Conservation (phyloP, 2,888 invertebrate species). For the Miltochrista miniata region DNA sequence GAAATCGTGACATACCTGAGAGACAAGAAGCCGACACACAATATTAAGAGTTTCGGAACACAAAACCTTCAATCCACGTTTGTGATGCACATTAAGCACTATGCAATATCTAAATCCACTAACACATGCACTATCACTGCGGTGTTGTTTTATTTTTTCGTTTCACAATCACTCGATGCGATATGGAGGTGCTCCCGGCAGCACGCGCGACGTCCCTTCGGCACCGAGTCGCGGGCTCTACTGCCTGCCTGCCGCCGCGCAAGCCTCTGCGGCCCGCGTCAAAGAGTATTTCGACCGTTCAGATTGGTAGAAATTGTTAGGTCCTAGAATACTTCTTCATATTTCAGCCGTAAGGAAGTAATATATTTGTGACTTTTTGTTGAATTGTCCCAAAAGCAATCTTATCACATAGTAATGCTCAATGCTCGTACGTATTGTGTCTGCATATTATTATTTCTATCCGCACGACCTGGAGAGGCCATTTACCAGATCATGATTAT, state of each 20-base stretch:
- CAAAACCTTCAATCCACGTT: slow-evolving; percentile 47
- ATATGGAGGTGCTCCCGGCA: slow-evolving; percentile 31
- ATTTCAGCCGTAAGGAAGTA: too few species aligned
- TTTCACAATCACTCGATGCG: slow-evolving; percentile 64
- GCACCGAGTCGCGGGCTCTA: slow-evolving; percentile 58
- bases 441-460: too few species aligned
- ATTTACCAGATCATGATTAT: too few species aligned
- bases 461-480: too few species aligned
- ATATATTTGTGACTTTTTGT: too few species aligned
- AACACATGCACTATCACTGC: slow-evolving; percentile 59
- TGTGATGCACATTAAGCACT: slow-evolving; percentile 57
- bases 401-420: too few species aligned
- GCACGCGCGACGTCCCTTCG: slow-evolving; percentile 52
- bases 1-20: slow-evolving; percentile 43
- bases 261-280: slow-evolving; percentile 65
- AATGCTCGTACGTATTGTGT: too few species aligned
- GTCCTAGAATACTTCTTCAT: slow-evolving; percentile 41
- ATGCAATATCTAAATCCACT: slow-evolving; percentile 53
- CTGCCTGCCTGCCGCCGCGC: slow-evolving; percentile 64
- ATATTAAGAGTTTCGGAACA: slow-evolving; percentile 31
- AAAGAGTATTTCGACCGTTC: slow-evolving; percentile 57
- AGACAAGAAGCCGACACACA: slow-evolving; percentile 35
- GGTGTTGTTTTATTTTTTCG: slow-evolving; percentile 49
- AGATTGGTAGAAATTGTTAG: slow-evolving; percentile 52
- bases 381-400: too few species aligned